Conservation (phyloP, 2,797 vertebrate genomes). For the Sebastes vulpes region DNA sequence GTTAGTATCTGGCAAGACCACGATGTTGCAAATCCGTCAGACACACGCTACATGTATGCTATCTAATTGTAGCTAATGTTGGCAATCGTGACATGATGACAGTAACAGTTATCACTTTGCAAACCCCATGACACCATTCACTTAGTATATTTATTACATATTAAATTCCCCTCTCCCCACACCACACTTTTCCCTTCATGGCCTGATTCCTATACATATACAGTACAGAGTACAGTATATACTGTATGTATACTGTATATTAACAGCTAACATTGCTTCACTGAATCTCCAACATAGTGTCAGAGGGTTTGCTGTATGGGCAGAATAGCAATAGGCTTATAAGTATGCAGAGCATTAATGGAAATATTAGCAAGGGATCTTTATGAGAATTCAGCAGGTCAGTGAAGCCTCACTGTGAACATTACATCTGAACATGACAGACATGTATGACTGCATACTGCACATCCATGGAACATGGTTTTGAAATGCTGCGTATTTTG, state of each 20-base stretch:
- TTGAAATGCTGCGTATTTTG: background rate
- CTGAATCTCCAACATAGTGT: background rate
- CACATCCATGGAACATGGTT: background rate
- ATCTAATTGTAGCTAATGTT: background rate
- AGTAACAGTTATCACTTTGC: too few relatives aligned
- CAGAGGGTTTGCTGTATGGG: background rate
- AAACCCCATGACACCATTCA: background rate
- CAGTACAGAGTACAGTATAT: background rate
- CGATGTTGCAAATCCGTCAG: too few relatives aligned
- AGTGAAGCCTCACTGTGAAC: background rate
- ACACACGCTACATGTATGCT: background rate
- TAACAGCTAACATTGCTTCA: background rate
- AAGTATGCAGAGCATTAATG: background rate
- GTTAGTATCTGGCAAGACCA: background rate
- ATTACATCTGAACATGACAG: background rate
- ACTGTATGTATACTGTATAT: background rate
- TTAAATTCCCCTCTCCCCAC: background rate
- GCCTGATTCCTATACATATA: background rate
- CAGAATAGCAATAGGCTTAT: background rate
- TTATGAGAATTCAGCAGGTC: background rate
- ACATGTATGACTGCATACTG: background rate
- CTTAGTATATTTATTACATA: background rate
- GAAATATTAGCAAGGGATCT: background rate
- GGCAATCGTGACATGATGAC: too few relatives aligned
- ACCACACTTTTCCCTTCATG: background rate